Percentiles rank a stretch among this genome's conserved stretches.
phyloP scores from a whole-genome alignment of 53 echinoderm and acorn worm species.

The Holothuria scabra region DNA sequence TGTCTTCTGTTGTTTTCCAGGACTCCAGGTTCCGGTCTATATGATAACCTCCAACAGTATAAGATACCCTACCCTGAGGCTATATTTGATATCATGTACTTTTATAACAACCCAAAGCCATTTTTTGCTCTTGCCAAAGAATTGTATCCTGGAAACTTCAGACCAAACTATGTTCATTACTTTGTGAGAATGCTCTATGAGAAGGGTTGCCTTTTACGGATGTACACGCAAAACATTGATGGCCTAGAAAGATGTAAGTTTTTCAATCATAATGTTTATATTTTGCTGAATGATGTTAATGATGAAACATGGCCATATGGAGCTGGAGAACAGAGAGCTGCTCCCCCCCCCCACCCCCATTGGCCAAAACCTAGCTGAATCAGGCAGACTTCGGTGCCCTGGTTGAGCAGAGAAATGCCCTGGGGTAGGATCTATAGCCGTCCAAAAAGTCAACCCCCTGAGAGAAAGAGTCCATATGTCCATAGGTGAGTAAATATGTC shows the following conservation, averaged over 20 bases:
- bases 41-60: constrained; percentile 98
- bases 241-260: constrained; percentile 94
- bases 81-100: constrained; percentile 89
- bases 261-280: no score
- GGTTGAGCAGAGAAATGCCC: no score
- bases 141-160: constrained; percentile 87
- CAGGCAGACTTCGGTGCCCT: no score
- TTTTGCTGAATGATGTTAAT: no score
- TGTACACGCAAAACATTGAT: constrained; percentile 99
- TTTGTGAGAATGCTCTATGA: constrained; percentile 97
- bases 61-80: constrained; percentile 89
- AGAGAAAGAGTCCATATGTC: no score
- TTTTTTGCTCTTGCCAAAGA: constrained; percentile 94
- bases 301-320: no score
- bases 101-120: constrained; percentile 81
- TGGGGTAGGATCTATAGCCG: no score
- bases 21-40: constrained; percentile 94
- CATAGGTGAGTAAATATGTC: no score
- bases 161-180: constrained; percentile 97
- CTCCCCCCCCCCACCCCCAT: no score
- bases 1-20: constrained; percentile 48
- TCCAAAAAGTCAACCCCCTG: no score
- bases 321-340: no score
- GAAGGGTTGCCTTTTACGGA: constrained; percentile 79
- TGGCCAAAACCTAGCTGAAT: no score